These are phyloP conservation scores for Lepidurus arcticus DNA, from an alignment of 1,140 invertebrate genomes.

Conservation along the genomic window DNA sequence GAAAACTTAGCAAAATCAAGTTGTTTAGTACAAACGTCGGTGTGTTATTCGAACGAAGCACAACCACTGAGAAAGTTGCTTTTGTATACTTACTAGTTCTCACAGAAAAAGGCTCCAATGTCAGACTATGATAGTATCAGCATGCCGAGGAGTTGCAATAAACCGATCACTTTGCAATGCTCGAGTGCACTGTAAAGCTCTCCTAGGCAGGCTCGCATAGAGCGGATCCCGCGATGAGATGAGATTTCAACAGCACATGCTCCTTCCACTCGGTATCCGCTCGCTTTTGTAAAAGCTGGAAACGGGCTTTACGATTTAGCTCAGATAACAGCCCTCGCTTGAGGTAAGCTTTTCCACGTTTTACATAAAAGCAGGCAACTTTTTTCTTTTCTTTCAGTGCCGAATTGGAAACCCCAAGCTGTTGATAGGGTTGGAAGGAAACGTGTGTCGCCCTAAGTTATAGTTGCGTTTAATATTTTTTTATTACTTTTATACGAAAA, in stretches of 20 bases:
- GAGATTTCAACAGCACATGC: slow-evolving; percentile 18
- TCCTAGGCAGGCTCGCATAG: neutral
- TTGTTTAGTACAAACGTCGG: no score
- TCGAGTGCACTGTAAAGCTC: slow-evolving; percentile 21
- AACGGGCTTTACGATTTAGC: slow-evolving; percentile 1
- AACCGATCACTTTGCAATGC: slow-evolving; percentile 11
- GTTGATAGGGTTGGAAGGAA: no score
- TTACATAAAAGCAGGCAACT: neutral
- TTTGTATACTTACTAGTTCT: no score
- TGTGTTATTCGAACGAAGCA: no score
- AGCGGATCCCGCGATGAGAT: neutral
- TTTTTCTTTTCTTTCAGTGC: neutral
- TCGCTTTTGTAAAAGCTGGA: neutral
- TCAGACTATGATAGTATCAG: neutral
- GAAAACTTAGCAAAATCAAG: neutral
- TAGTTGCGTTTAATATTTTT: no score
- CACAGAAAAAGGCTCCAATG: neutral
- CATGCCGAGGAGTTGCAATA: neutral
- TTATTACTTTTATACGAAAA: no score
- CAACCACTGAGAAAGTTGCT: no score
- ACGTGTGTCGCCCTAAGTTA: no score
- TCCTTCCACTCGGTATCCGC: neutral
- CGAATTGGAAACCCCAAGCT: no score
- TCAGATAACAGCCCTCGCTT: neutral
- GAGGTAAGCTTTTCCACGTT: neutral